Evolutionary conservation across 2,888 invertebrate species (phyloP), one percentile per base, ranked within the genome.

Genomic region (Plutella xylostella): DNA sequence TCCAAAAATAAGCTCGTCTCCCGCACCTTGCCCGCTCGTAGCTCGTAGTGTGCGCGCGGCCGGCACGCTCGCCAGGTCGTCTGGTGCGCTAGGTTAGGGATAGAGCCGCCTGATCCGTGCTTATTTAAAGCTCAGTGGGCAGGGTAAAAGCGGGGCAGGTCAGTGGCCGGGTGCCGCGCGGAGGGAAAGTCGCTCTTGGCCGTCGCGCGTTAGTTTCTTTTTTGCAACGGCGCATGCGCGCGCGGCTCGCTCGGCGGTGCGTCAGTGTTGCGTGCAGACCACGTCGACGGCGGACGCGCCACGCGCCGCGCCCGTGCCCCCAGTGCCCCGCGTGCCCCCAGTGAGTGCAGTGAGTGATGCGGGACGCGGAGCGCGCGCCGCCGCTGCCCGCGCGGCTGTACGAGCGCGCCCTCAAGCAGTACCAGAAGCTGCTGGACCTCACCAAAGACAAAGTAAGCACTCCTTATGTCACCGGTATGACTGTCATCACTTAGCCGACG

Each of bases 381-480:
- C 55, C 61, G 49, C 62, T 78, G 45, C 75, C 87, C 37, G 84
- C 85, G 55, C 71, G 87, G 50, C 70, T 88, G 45, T 88, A 85
- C 65, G 68, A 86, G 58, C 73, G 87, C 52, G 88, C 88, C 50
- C 85, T 88, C 22, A 85, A 88, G 48, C 88, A 88, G 65, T 88
- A 88, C 63, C 87, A 87, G 61, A 86, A 86, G 64, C 76, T 88
- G 48, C 72, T 88, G 53, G 86, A 88, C 65, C 70, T 86, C 50
- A 74, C 68, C 51, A 84, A 83, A 70, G 77, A 80, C 63, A 82
- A 80, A 76, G 83, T 83, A 80, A 82, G 83, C 64, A 20, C 42
- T 34, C n/a, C 30, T 20, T n/a, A 35, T 35, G 19, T 35, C 19
- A 19, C 17, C 19, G 18, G n/a, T n/a, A n/a, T n/a, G n/a, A n/a